Percentiles rank a stretch among this genome's conserved stretches.
Evolutionary conservation across 2,888 invertebrate genomes (phyloP).

Genomic region (Pasiphila rectangulata): DNA sequence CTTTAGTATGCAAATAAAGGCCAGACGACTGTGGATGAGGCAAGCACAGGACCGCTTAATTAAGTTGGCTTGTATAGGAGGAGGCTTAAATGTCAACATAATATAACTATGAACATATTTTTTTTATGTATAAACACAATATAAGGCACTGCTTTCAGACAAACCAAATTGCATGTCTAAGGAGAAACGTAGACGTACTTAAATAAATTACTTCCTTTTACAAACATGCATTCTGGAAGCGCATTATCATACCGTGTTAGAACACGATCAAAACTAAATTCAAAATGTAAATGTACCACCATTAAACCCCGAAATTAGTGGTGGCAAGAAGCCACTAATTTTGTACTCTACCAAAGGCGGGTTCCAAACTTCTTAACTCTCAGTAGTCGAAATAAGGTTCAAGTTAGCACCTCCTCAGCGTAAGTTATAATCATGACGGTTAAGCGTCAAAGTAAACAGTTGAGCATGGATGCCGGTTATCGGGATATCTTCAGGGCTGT

Average conservation of each 20-base stretch:
- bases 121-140: no score
- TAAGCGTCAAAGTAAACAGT: conserved; percentile 45
- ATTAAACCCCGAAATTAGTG: background rate
- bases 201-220: background rate
- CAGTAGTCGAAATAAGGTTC: background rate
- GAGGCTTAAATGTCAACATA: no score
- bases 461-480: conserved; percentile 41
- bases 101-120: no score
- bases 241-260: background rate
- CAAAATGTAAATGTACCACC: background rate
- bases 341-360: background rate
- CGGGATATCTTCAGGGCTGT: conserved; percentile 50
- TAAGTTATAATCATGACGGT: conserved; percentile 31
- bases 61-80: background rate
- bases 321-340: background rate
- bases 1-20: no score
- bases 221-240: background rate
- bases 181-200: no score
- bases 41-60: no score
- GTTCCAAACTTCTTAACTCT: background rate
- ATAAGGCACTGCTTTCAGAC: background rate
- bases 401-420: background rate
- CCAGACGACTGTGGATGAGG: no score
- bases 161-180: background rate
- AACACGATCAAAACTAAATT: background rate